Evolutionary conservation across 2,888 invertebrate species (phyloP).

Genomic region (Arrhopalites spinosus): DNA sequence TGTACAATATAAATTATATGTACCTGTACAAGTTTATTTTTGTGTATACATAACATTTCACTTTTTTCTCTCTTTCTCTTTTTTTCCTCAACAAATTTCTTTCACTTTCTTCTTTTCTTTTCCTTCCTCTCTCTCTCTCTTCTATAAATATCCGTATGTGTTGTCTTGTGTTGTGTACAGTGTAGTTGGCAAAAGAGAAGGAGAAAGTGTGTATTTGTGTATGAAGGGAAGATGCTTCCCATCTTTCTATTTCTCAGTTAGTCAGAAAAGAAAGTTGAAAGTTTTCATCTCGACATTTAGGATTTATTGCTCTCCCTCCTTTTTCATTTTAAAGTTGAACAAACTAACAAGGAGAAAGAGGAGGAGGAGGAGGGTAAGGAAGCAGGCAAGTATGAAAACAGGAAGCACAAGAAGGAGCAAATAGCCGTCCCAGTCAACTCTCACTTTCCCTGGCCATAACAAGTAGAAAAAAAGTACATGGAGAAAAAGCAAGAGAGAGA

Average conservation of each 20-base stretch:
- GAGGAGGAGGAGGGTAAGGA: slow-evolving; percentile 7
- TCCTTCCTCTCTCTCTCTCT: not conserved
- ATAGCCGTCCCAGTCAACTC: slow-evolving; percentile 29
- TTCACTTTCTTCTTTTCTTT: slow-evolving; percentile 1
- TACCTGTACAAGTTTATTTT: not conserved
- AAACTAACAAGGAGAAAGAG: slow-evolving; percentile 23
- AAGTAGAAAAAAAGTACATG: too few species aligned
- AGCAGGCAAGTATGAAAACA: not conserved
- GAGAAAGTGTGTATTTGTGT: not conserved
- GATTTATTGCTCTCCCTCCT: slow-evolving; percentile 41
- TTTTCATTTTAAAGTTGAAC: slow-evolving; percentile 39
- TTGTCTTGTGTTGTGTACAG: too few species aligned
- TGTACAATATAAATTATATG: not conserved
- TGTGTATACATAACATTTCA: not conserved
- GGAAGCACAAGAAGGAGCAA: slow-evolving; percentile 19
- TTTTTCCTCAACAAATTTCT: slow-evolving; percentile 1
- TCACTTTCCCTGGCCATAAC: not conserved
- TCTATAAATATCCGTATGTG: not conserved
- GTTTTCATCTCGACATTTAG: slow-evolving; percentile 34
- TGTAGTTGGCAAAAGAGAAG: not conserved
- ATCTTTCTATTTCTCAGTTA: slow-evolving; percentile 19
- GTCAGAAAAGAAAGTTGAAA: slow-evolving; percentile 17
- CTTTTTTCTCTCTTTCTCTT: slow-evolving; percentile 5
- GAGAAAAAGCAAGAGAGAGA: too few species aligned
- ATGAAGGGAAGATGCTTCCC: slow-evolving; percentile 8